These are phyloP conservation scores for Scaptomyza reducta DNA, from an alignment of 2,888 invertebrate genomes.

Conservation along the genomic window DNA sequence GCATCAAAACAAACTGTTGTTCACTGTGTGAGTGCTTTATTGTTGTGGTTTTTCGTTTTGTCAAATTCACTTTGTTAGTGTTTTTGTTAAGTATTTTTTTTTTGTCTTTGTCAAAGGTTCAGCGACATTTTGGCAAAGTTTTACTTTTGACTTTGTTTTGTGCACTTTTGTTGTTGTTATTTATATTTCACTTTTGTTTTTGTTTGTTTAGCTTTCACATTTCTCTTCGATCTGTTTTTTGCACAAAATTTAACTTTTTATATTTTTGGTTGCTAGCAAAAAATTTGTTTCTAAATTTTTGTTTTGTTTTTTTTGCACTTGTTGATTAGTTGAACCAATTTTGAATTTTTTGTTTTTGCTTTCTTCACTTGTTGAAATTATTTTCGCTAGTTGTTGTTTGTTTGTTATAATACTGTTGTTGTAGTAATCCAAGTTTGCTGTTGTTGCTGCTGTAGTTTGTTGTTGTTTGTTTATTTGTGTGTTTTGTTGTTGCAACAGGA, in stretches of 20 bases:
- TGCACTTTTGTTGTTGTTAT: conserved; percentile 30
- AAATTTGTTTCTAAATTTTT: conserved; percentile 33
- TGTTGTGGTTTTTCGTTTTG: conserved; percentile 35
- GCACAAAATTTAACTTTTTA: conserved; percentile 45
- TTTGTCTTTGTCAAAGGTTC: conserved; percentile 54
- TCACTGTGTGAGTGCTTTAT: conserved; percentile 44
- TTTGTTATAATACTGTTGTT: conserved; percentile 71
- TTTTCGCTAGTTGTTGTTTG: conserved; percentile 30
- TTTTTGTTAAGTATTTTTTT: conserved; percentile 3
- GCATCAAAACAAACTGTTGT: conserved; percentile 58
- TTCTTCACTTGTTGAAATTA: too few relatives aligned
- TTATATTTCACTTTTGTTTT: conserved; percentile 31
- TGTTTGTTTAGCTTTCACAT: conserved; percentile 67
- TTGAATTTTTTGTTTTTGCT: too few relatives aligned
- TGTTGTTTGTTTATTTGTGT: conserved; percentile 41
- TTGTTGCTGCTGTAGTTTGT: conserved; percentile 49
- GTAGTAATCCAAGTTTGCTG: conserved; percentile 75
- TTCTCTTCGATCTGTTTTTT: conserved; percentile 13
- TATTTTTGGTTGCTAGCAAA: conserved; percentile 73
- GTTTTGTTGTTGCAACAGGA: conserved; percentile 63
- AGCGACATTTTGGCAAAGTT: conserved; percentile 61
- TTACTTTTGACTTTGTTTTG: conserved; percentile 41
- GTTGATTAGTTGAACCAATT: neutral
- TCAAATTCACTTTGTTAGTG: conserved; percentile 9
- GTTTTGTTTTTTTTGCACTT: conserved; percentile 28